Conservation (phyloP, 2,113 vertebrate genomes). For the Podarcis raffonei region DNA sequence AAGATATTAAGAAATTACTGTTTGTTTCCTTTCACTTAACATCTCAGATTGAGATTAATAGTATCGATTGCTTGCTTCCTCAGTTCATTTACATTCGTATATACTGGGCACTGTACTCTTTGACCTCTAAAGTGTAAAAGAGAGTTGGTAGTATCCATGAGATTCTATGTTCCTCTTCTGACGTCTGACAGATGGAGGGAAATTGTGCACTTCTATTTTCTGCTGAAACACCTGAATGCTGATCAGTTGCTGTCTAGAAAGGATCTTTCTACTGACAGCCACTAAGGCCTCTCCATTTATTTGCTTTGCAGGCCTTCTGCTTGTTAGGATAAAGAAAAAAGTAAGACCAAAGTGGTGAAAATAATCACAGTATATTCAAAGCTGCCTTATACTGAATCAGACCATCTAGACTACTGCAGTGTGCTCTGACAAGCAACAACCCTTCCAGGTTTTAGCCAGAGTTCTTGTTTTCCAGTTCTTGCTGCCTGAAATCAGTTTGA, state of each 20-base stretch:
- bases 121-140: not conserved
- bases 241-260: constrained; percentile 49
- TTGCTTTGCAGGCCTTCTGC: constrained; percentile 52
- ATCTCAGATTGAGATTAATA: not conserved
- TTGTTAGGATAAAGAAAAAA: constrained; percentile 43
- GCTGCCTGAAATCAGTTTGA: not conserved
- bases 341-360: not conserved
- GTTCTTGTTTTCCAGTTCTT: not conserved
- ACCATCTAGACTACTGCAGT: not conserved
- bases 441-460: not conserved
- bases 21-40: not conserved
- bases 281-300: constrained; percentile 50
- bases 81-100: not conserved
- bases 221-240: constrained; percentile 45
- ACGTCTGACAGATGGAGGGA: constrained; percentile 37
- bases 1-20: not conserved
- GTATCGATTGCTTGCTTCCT: not conserved
- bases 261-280: constrained; percentile 47
- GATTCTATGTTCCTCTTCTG: constrained; percentile 28
- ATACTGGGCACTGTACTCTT: not conserved
- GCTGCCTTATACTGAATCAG: not conserved
- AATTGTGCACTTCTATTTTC: constrained; percentile 48
- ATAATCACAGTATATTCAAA: not conserved
- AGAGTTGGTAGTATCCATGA: not conserved
- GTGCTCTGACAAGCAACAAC: not conserved